Conservation (phyloP, 2,888 invertebrate species). For the Cantharis nigra region DNA sequence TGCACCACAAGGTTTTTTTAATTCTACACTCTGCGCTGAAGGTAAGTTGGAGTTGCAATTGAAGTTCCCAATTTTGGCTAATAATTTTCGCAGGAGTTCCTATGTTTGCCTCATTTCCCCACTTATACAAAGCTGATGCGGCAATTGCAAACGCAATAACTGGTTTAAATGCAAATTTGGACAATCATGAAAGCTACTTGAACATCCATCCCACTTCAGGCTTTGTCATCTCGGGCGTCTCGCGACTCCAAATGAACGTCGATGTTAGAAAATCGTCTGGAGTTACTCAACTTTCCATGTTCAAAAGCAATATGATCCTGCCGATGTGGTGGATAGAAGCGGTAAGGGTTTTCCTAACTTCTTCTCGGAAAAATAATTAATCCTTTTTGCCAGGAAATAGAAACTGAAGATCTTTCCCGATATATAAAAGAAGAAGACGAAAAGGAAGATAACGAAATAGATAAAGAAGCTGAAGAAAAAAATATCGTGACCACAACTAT, state of each 20-base stretch:
- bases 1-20: constrained; percentile 71
- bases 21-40: constrained; percentile 67
- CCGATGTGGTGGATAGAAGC: constrained; percentile 79
- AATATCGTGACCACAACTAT: too few species aligned
- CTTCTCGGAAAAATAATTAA: not conserved
- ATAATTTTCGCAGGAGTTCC: constrained; percentile 62
- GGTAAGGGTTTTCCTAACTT: constrained; percentile 52
- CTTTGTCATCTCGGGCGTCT: constrained; percentile 68
- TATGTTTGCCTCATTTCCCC: constrained; percentile 74
- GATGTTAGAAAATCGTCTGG: constrained; percentile 62
- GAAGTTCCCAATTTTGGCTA: too few species aligned
- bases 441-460: too few species aligned
- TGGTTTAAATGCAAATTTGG: constrained; percentile 66
- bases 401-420: not conserved
- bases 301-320: constrained; percentile 64
- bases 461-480: too few species aligned
- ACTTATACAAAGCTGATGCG: constrained; percentile 73
- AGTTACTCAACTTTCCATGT: constrained; percentile 58
- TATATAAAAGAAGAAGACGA: not conserved
- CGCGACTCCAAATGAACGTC: constrained; percentile 73
- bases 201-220: constrained; percentile 80
- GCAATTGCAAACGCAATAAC: constrained; percentile 62
- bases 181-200: constrained; percentile 68
- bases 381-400: not conserved
- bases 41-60: constrained; percentile 49